Base-by-base conservation (phyloP, 2,113 vertebrate genomes). In the Perccottus glenii region DNA sequence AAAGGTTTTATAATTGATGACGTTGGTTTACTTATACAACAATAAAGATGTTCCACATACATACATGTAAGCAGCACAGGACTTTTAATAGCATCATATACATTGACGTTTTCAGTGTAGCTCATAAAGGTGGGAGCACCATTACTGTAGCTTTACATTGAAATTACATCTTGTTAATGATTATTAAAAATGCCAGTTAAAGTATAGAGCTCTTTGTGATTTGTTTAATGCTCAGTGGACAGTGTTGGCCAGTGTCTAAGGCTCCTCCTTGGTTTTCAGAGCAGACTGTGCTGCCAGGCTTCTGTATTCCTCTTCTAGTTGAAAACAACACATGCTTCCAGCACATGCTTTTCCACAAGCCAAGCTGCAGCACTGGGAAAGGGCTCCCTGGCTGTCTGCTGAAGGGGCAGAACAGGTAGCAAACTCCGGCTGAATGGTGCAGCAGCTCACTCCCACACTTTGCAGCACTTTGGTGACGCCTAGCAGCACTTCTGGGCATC, bases 401-500 rank as follows among this genome's bases (percentile, higher is more conserved):
- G 57, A 38, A n/a, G 58, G 38, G 0, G 32, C 50, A 32, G 65
- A 36, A 6, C 43, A 55, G 14, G 67, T 44, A 9, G 48, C 6
- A 44, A 93, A 87, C 81, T 94, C 93, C 5, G 92, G 93, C 71
- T 94, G 93, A 12, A 94, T 64, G 0, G 93, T 94, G 77, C 90
- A 87, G 68, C 83, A 85, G 58, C 62, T 87, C 74, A 93, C 86
- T 0, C 93, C 92, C 0, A 85, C 88, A 5, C 64, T 74, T 56
- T 64, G 80, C 19, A 94, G 79, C 14, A 92, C 88, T 15, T 78
- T 70, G 15, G 79, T 89, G 73, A 93, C 81, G 7, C 60, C 85
- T 0, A 19, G 55, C 46, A 92, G 44, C 56, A 94, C 56, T 15
- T 89, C 82, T 12, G 61, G 71, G 75, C 79, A 87, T 69, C 90